Conservation (phyloP, 2,797 vertebrate species). For the Myotis planiceps region DNA sequence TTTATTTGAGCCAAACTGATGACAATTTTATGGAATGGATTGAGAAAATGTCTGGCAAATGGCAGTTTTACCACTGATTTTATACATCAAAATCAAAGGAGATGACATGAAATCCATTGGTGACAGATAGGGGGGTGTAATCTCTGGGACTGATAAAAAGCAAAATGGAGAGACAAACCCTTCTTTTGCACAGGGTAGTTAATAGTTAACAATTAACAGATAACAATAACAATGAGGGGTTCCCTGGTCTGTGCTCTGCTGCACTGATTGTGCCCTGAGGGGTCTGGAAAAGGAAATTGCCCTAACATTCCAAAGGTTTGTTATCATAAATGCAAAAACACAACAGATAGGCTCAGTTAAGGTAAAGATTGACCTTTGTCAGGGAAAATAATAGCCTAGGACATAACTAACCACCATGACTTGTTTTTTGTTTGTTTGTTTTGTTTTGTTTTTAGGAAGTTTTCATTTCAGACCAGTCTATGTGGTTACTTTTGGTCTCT, state of each 20-base stretch:
- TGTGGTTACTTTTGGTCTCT: neutral
- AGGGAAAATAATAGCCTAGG: neutral
- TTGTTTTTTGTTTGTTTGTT: neutral
- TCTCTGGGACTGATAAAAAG: neutral
- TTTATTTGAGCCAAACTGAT: neutral
- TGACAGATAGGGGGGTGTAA: neutral
- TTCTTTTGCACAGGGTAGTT: neutral
- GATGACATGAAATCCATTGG: neutral
- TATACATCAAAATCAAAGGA: neutral
- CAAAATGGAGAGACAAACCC: neutral
- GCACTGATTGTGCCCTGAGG: neutral
- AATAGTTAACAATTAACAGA: neutral
- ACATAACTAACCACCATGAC: no score
- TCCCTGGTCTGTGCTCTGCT: neutral
- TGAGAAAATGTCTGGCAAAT: neutral
- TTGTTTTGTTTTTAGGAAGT: neutral
- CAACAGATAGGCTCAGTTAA: neutral
- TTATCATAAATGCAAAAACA: neutral
- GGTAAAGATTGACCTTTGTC: neutral
- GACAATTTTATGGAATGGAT: neutral
- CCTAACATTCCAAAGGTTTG: neutral
- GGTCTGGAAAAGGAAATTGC: neutral
- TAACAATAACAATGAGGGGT: neutral
- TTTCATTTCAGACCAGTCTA: neutral
- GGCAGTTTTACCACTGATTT: neutral